phyloP scores from a whole-genome alignment of 2,113 vertebrate species.

The Hippocampus comes region DNA sequence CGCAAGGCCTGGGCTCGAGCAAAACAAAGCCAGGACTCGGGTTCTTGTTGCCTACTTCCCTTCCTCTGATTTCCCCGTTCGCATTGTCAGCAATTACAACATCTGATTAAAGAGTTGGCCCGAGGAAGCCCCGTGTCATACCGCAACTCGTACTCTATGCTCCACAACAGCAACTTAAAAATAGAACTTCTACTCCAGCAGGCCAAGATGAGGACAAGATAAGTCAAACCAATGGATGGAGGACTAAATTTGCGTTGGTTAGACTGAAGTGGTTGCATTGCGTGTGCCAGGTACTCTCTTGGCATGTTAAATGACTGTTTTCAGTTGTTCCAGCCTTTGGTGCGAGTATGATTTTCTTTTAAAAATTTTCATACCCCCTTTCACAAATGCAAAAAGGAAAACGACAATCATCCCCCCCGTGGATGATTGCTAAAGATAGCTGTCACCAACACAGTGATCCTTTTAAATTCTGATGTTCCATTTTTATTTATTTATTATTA shows the following conservation, averaged over 20 bases:
- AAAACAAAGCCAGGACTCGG: constrained; percentile 11
- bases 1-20: constrained; percentile 27
- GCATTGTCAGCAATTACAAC: constrained; percentile 63
- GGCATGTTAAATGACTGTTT: not conserved
- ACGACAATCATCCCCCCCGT: too few species aligned
- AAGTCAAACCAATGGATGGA: constrained; percentile 16
- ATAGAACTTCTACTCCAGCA: constrained; percentile 19
- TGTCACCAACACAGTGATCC: too few species aligned
- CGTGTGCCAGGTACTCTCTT: not conserved
- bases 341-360: too few species aligned
- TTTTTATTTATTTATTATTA: too few species aligned
- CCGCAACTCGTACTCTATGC: constrained; percentile 49
- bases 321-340: not conserved
- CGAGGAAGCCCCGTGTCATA: constrained; percentile 54
- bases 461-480: too few species aligned
- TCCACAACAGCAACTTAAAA: constrained; percentile 50
- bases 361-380: not conserved
- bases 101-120: constrained; percentile 67
- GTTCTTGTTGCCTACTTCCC: constrained; percentile 23
- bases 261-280: not conserved
- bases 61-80: constrained; percentile 45
- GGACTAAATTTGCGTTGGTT: not conserved
- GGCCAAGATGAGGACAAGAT: constrained; percentile 35
- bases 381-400: not conserved
- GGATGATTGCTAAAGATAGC: too few species aligned